Evolutionary conservation across 2,113 vertebrate species (phyloP), one percentile per base, ranked within the genome.

Genomic region (Thunnus thynnus): DNA sequence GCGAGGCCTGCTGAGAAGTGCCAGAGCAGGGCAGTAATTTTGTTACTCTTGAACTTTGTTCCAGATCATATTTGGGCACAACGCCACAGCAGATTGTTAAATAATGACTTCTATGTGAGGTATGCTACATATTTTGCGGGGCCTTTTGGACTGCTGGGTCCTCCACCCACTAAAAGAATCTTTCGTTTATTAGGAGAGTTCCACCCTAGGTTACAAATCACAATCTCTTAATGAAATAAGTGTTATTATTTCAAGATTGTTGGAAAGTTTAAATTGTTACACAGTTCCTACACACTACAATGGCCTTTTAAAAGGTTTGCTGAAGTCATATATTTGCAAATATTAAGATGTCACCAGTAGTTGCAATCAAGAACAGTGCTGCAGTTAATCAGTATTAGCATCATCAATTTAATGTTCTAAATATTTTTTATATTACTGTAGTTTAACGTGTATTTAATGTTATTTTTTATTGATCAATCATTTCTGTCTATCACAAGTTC

Each of bases 111-210:
- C 36, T 73, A 20, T 51, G 69, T 54, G 61, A 80, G 55, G 75
- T 62, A 86, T 85, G 84, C 64, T 41, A n/a, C 73, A 47, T 41
- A 46, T 76, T 75, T 81, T 22, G n/a, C 13, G 22, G 30, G 46
- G n/a, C 27, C 46, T 66, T 72, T 72, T 32, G 48, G 8, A 62
- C 72, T 36, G 5, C 17, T 3, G 52, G 20, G 51, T 62, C 80
- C 84, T 87, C 86, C 85, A 58, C 88, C 85, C 86, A 36, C 27
- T 36, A 3, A 60, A 89, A 76, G 65, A 89, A 86, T 83, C 60
- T 41, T 41, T 17, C 1, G 56, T 75, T 74, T 82, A 57, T 82
- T 68, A 13, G 72, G 27, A 58, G 70, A 71, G 69, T 47, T 14
- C 78, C 76, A 65, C 83, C 85, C 86, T 81, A 30, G 20, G 46